phyloP scores from a whole-genome alignment of 2,113 vertebrate genomes.

The Anthoscopus minutus region DNA sequence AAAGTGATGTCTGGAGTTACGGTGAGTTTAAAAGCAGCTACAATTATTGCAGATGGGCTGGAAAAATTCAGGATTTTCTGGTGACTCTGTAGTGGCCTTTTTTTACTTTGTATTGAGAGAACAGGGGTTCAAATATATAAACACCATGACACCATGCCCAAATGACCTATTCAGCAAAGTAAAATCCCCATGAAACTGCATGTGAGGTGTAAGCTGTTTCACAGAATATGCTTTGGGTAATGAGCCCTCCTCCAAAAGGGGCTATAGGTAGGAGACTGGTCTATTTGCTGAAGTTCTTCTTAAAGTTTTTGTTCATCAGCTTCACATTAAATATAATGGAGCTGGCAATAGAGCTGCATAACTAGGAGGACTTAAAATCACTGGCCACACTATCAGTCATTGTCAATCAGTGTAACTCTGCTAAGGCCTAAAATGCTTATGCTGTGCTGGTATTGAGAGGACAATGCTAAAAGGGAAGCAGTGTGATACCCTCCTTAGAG shows the following conservation, averaged over 20 bases:
- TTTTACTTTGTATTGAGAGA: not conserved
- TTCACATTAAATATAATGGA: not conserved
- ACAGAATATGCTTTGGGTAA: not conserved
- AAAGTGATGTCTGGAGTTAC: slow-evolving; percentile 97
- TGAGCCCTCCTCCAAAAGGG: not conserved
- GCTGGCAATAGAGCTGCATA: not conserved
- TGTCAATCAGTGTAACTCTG: not conserved
- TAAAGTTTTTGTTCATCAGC: not conserved
- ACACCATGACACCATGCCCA: not conserved
- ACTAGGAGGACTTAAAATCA: not conserved
- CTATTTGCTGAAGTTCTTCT: not conserved
- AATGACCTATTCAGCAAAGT: not conserved
- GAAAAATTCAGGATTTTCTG: not conserved
- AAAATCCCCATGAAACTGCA: not conserved
- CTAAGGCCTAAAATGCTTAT: not conserved
- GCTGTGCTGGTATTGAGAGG: not conserved
- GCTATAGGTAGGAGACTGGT: not conserved
- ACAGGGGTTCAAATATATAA: not conserved
- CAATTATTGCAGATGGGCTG: not conserved
- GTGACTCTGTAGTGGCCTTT: not conserved
- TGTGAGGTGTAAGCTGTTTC: not conserved
- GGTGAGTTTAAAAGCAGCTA: slow-evolving; percentile 71
- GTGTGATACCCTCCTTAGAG: not conserved
- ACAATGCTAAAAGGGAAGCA: not conserved
- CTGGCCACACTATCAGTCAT: accelerated